A percentile compares a stretch with the other conserved stretches of the same genome.
phyloP scores from a whole-genome alignment of 2,797 vertebrate species.

The Catamblyrhynchus diadema region DNA sequence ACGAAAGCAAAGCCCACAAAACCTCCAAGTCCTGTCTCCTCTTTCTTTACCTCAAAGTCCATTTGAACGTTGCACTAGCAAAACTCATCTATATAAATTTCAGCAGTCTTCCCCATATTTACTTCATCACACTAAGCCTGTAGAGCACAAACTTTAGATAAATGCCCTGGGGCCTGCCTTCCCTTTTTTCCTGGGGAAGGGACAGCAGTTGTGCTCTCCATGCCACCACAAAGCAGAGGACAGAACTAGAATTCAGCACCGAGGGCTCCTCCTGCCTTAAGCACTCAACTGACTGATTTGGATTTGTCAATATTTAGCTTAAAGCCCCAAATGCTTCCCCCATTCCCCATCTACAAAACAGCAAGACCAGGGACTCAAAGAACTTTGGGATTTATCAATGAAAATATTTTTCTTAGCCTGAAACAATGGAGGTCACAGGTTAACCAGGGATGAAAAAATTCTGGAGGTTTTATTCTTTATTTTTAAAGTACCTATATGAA shows the following conservation, averaged over 20 bases:
- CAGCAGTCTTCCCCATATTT: background rate
- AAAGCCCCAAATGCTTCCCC: accelerated
- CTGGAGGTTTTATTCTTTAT: accelerated
- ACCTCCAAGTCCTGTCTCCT: background rate
- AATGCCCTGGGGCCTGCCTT: background rate
- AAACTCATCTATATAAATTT: background rate
- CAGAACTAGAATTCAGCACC: background rate
- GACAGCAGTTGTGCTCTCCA: background rate
- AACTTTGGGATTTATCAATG: background rate
- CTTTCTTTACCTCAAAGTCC: background rate
- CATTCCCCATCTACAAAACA: background rate
- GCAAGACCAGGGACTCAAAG: background rate
- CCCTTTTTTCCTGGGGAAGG: background rate
- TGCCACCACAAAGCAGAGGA: background rate
- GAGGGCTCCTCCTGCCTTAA: background rate
- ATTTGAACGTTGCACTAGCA: background rate
- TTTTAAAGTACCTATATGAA: background rate
- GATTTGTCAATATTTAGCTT: background rate
- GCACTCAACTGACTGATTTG: background rate
- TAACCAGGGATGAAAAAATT: background rate
- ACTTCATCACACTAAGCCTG: background rate
- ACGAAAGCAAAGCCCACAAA: background rate
- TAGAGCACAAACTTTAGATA: background rate
- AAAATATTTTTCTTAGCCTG: background rate
- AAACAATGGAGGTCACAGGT: background rate